phyloP scores from a whole-genome alignment of 2,113 vertebrate species.

The Rattus rattus region DNA sequence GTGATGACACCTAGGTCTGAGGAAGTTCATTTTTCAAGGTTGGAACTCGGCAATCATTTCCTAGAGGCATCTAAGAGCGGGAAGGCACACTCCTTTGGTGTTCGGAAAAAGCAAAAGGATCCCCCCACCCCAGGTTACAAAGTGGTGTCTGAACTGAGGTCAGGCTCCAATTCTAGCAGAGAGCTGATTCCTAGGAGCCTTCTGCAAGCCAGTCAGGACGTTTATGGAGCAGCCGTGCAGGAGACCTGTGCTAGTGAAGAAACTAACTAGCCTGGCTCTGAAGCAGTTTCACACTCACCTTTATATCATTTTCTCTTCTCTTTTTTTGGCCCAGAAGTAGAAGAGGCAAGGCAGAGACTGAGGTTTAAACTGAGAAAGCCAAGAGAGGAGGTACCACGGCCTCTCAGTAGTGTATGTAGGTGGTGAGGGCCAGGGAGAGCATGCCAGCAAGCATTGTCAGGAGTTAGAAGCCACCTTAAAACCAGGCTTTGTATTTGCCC shows the following conservation, averaged over 20 bases:
- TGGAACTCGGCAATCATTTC: background rate
- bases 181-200: background rate
- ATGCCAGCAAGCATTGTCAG: background rate
- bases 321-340: background rate
- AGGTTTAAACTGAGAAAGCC: conserved; percentile 36
- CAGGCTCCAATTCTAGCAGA: background rate
- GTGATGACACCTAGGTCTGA: background rate
- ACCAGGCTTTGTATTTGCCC: conserved; percentile 38
- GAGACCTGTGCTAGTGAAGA: background rate
- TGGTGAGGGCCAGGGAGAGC: background rate
- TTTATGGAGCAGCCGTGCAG: background rate
- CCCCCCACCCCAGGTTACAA: background rate
- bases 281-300: background rate
- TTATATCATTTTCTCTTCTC: background rate
- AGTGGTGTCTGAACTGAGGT: background rate
- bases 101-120: conserved; percentile 10
- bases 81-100: background rate
- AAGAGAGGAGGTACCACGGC: conserved; percentile 15
- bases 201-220: background rate
- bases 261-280: background rate
- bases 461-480: background rate
- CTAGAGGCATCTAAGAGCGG: background rate
- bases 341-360: conserved; percentile 58
- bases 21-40: conserved; percentile 19
- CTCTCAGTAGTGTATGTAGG: conserved; percentile 3